Conservation (phyloP, 2,113 vertebrate species). For the Tragulus kanchil region DNA sequence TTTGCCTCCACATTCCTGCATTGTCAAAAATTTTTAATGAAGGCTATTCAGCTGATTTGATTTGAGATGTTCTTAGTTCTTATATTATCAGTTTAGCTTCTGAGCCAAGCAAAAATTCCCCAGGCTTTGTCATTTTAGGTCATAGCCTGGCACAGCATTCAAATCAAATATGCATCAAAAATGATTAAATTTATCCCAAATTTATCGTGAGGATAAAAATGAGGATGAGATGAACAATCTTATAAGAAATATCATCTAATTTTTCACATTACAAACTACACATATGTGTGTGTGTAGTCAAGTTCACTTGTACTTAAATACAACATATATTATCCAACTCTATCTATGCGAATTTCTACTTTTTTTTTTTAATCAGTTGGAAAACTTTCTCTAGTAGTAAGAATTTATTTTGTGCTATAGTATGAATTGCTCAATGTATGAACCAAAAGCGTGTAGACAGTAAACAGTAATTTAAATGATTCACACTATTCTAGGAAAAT, state of each 20-base stretch:
- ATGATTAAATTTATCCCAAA: conserved; percentile 23
- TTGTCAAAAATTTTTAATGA: conserved; percentile 51
- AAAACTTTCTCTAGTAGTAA: conserved; percentile 29
- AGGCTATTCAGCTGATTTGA: neutral
- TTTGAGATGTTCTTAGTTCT: conserved; percentile 35
- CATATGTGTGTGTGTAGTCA: neutral
- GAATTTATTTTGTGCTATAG: conserved; percentile 18
- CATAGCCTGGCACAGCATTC: neutral
- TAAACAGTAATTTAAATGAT: neutral
- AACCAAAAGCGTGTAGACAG: conserved; percentile 45
- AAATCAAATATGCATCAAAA: conserved; percentile 45
- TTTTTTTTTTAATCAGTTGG: conserved; percentile 29
- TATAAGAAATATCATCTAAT: neutral
- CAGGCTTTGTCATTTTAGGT: neutral
- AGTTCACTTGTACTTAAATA: conserved; percentile 51
- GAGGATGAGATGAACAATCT: conserved; percentile 9
- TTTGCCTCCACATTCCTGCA: conserved; percentile 27
- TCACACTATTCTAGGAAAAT: conserved; percentile 45
- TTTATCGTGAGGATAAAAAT: conserved; percentile 33
- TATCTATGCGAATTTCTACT: neutral
- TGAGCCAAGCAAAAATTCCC: neutral
- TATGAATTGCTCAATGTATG: neutral
- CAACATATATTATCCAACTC: neutral
- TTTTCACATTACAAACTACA: neutral
- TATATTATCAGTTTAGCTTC: conserved; percentile 20